These are phyloP conservation scores for Cosmia pyralina DNA, from an alignment of 2,888 invertebrate genomes.

Conservation along the genomic window DNA sequence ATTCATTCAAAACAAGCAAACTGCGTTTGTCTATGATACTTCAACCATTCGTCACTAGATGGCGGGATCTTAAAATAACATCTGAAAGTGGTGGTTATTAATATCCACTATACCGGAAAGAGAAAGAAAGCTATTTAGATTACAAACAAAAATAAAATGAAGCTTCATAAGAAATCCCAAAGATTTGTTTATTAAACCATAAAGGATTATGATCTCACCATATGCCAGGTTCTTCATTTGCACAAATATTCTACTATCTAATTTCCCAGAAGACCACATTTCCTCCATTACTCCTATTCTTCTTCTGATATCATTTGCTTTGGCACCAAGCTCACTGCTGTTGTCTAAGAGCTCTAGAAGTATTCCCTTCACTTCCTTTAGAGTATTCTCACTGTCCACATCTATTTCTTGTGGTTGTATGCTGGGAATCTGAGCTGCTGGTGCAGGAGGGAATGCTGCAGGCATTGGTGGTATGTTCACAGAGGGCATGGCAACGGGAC, in stretches of 20 bases:
- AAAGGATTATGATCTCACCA: slow-evolving; percentile 79
- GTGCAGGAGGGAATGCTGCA: slow-evolving; percentile 60
- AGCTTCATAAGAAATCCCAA: background rate
- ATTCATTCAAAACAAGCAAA: no score
- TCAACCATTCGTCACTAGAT: no score
- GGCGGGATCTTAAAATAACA: no score
- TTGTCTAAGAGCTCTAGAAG: slow-evolving; percentile 77
- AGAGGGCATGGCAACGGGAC: slow-evolving; percentile 64
- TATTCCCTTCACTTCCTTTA: slow-evolving; percentile 80
- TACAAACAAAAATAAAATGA: background rate
- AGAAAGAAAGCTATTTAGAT: background rate
- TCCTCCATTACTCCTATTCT: slow-evolving; percentile 89
- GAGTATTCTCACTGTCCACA: slow-evolving; percentile 76
- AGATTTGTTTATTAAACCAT: background rate
- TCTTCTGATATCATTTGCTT: slow-evolving; percentile 88
- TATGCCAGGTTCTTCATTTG: slow-evolving; percentile 88
- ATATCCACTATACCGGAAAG: no score
- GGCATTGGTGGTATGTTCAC: slow-evolving; percentile 78
- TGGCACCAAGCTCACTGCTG: slow-evolving; percentile 82
- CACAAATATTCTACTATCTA: slow-evolving; percentile 85
- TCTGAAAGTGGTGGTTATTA: no score
- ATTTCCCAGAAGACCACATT: slow-evolving; percentile 90
- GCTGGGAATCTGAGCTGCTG: slow-evolving; percentile 56
- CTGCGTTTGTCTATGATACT: no score
- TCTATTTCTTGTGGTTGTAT: slow-evolving; percentile 61